Percentiles rank a stretch among this genome's conserved stretches.
phyloP scores from a whole-genome alignment of 1,140 invertebrate species.

The Neuroterus valhalla region DNA sequence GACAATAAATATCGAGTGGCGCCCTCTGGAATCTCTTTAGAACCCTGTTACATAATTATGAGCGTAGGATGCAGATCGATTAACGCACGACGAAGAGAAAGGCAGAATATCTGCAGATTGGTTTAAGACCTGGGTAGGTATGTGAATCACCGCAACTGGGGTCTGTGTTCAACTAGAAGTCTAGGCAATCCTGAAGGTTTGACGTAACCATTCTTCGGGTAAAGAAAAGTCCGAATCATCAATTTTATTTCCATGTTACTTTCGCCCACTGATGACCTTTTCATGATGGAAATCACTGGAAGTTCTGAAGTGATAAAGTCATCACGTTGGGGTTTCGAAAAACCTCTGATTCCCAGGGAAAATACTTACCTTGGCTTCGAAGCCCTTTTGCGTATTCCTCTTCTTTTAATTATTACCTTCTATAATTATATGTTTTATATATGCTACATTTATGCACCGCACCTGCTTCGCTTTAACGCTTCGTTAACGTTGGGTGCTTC shows the following conservation, averaged over 20 bases:
- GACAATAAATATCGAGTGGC: conserved; percentile 13
- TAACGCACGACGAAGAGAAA: conserved; percentile 75
- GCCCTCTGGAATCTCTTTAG: conserved; percentile 19
- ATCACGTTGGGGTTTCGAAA: not conserved
- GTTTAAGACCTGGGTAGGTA: conserved; percentile 65
- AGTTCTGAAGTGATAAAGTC: conserved; percentile 13
- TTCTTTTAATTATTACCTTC: conserved; percentile 51
- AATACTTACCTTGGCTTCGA: not conserved
- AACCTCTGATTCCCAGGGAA: conserved; percentile 18
- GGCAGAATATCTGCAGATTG: conserved; percentile 72
- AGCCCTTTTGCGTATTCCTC: conserved; percentile 26
- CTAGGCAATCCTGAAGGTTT: not conserved
- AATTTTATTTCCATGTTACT: too few relatives aligned
- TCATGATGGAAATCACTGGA: not conserved
- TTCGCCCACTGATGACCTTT: not conserved
- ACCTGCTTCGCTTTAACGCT: conserved; percentile 72
- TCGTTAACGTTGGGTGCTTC: conserved; percentile 69
- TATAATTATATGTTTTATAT: conserved; percentile 64
- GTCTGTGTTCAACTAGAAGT: conserved; percentile 44
- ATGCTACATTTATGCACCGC: conserved; percentile 60
- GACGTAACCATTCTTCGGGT: not conserved
- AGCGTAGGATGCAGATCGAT: conserved; percentile 76
- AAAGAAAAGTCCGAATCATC: not conserved
- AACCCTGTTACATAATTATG: conserved; percentile 70
- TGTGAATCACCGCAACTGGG: conserved; percentile 70